phyloP scores from a whole-genome alignment of 1,140 invertebrate genomes.

The Drosophila pallidifrons region DNA sequence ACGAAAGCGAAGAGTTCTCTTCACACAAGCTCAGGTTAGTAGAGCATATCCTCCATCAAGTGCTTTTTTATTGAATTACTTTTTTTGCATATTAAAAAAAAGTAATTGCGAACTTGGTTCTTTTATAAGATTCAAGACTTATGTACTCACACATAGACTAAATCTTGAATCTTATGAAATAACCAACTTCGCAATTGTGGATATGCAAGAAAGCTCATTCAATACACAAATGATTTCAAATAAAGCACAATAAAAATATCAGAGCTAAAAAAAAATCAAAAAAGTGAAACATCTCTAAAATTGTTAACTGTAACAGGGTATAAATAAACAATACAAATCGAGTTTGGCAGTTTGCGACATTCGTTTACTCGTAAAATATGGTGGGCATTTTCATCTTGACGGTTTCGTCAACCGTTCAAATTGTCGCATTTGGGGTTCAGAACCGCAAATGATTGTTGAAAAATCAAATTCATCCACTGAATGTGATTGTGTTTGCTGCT shows the following conservation, averaged over 20 bases:
- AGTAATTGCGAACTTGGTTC: neutral
- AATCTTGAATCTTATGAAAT: no score
- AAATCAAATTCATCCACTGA: constrained; percentile 18
- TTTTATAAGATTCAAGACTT: neutral
- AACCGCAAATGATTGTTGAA: constrained; percentile 15
- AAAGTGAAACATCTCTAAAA: no score
- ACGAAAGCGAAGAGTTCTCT: constrained; percentile 97
- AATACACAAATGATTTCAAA: no score
- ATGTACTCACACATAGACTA: neutral
- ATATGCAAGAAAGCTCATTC: no score
- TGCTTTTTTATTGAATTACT: neutral
- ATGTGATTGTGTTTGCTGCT: constrained; percentile 8
- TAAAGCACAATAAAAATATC: no score
- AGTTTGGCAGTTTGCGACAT: neutral
- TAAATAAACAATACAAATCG: neutral
- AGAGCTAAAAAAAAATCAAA: no score
- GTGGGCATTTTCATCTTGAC: constrained; percentile 7
- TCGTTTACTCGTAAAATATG: neutral
- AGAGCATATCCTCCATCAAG: constrained; percentile 4
- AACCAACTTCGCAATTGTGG: no score
- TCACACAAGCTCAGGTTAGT: constrained; percentile 97
- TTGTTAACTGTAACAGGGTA: neutral
- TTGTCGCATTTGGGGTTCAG: constrained; percentile 15
- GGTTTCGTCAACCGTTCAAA: constrained; percentile 1
- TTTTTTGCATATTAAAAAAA: neutral